These are phyloP conservation scores for Taphrorychus bicolor DNA, from an alignment of 2,888 invertebrate genomes.

Conservation along the genomic window DNA sequence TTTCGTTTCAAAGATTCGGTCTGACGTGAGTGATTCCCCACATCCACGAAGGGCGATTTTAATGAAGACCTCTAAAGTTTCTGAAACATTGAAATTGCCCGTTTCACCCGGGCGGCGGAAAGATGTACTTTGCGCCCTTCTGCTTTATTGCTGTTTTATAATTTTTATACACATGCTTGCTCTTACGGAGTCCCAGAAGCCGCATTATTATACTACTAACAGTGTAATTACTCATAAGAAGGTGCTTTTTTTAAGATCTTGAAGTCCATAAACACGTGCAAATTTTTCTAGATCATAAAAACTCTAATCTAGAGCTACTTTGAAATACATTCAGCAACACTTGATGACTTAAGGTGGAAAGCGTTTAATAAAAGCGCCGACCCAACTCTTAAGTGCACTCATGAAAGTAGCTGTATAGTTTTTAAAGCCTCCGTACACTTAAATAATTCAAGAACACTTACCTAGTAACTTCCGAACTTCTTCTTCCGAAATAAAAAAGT, in stretches of 20 bases:
- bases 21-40: neutral
- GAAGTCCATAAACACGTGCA: too few species aligned
- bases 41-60: neutral
- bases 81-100: neutral
- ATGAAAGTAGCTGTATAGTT: neutral
- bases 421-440: neutral
- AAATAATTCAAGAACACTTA: slow-evolving; percentile 59
- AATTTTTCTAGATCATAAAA: too few species aligned
- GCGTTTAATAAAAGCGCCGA: neutral
- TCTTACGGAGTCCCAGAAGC: too few species aligned
- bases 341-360: neutral
- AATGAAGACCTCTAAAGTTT: neutral
- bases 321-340: too few species aligned
- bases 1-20: slow-evolving; percentile 8
- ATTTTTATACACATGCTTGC: too few species aligned
- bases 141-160: too few species aligned
- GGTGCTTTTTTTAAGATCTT: too few species aligned
- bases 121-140: too few species aligned
- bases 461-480: slow-evolving; percentile 82
- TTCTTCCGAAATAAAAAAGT: slow-evolving; percentile 80
- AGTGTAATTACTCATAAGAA: too few species aligned
- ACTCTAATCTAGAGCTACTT: too few species aligned
- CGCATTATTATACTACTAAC: too few species aligned
- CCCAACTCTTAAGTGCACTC: neutral
- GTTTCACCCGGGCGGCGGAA: too few species aligned